Evolutionary conservation across 2,797 vertebrate genomes (phyloP).

Genomic region (Mastacembelus armatus): DNA sequence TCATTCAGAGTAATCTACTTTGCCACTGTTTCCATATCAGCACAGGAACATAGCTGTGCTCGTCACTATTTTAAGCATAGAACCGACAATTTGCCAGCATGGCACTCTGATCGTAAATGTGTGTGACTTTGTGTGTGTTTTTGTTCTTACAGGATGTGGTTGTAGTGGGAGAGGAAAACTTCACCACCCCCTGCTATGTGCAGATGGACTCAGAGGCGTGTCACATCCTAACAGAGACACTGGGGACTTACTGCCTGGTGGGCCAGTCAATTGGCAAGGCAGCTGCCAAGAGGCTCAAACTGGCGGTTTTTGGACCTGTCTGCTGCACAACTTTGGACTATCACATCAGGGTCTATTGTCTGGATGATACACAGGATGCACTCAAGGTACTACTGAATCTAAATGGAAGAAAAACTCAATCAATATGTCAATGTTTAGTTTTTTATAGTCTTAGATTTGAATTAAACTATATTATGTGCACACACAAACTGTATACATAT

Average conservation of each 20-base stretch:
- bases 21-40: conserved; percentile 11
- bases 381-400: conserved; percentile 87
- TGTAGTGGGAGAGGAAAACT: conserved; percentile 96
- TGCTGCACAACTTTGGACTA: conserved; percentile 94
- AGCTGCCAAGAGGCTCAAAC: conserved; percentile 93
- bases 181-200: conserved; percentile 96
- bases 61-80: not conserved
- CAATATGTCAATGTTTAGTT: too few relatives aligned
- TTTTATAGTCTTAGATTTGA: too few relatives aligned
- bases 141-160: conserved; percentile 92
- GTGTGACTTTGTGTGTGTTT: conserved; percentile 25
- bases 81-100: too few relatives aligned
- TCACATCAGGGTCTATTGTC: conserved; percentile 95
- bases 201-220: conserved; percentile 96
- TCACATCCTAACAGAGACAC: conserved; percentile 96
- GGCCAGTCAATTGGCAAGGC: conserved; percentile 93
- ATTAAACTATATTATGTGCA: too few relatives aligned
- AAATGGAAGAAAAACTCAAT: too few relatives aligned
- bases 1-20: conserved; percentile 13
- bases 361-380: conserved; percentile 96
- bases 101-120: too few relatives aligned
- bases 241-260: conserved; percentile 93
- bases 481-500: too few relatives aligned
- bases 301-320: conserved; percentile 94
- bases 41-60: not conserved